These are phyloP conservation scores for Vanessa cardui DNA, from an alignment of 2,888 invertebrate genomes.

Conservation along the genomic window DNA sequence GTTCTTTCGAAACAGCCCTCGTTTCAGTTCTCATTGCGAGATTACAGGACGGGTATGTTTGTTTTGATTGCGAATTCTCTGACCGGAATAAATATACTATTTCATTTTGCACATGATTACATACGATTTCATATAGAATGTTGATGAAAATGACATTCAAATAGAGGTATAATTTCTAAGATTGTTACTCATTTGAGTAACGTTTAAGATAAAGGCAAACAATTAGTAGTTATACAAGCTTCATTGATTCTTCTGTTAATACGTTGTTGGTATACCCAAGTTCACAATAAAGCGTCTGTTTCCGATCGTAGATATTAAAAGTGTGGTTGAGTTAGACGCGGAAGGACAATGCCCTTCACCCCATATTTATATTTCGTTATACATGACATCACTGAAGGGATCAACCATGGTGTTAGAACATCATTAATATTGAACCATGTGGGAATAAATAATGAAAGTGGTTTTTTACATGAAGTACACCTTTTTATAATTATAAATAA, in stretches of 20 bases:
- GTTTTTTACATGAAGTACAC: neutral
- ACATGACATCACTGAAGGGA: conserved; percentile 57
- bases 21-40: conserved; percentile 41
- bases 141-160: neutral
- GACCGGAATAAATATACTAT: conserved; percentile 23
- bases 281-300: conserved; percentile 4
- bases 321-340: conserved; percentile 45
- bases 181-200: too few relatives aligned
- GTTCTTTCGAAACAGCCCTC: conserved; percentile 45
- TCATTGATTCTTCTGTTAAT: neutral
- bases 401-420: conserved; percentile 20
- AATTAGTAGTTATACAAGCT: neutral
- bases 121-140: neutral
- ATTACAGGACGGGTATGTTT: conserved; percentile 21
- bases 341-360: conserved; percentile 72
- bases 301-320: conserved; percentile 18
- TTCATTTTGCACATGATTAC: neutral
- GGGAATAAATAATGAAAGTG: conserved; percentile 16
- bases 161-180: neutral
- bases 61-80: conserved; percentile 25
- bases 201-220: too few relatives aligned
- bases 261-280: neutral
- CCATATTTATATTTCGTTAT: conserved; percentile 57
- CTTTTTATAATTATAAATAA: too few relatives aligned
- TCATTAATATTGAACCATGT: conserved; percentile 20